Percentiles rank a stretch among this genome's conserved stretches.
Evolutionary conservation across 2,888 invertebrate genomes (phyloP).

Genomic region (Netelia inedita): DNA sequence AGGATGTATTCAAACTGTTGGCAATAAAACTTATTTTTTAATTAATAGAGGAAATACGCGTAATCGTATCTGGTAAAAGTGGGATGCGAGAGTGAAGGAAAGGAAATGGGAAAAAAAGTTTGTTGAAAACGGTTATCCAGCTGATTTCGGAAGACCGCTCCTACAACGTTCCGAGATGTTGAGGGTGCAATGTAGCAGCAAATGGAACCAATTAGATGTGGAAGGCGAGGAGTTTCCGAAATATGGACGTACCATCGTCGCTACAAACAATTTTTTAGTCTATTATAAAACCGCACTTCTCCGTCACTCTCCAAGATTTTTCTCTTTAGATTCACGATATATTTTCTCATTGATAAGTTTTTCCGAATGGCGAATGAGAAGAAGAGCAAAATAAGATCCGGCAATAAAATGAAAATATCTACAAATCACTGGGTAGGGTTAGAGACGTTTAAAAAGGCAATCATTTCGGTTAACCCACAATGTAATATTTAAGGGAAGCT

Average conservation of each 20-base stretch:
- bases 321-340: slow-evolving; percentile 35
- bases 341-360: slow-evolving; percentile 41
- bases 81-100: neutral
- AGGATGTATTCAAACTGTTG: neutral
- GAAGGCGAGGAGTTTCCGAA: slow-evolving; percentile 67
- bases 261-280: neutral
- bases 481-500: neutral
- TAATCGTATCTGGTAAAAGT: neutral
- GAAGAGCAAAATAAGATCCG: slow-evolving; percentile 6
- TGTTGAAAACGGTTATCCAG: slow-evolving; percentile 68
- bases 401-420: slow-evolving; percentile 7
- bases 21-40: slow-evolving; percentile 6
- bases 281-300: neutral
- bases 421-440: neutral
- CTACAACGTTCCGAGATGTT: slow-evolving; percentile 73
- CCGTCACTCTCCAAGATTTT: slow-evolving; percentile 48
- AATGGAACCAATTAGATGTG: slow-evolving; percentile 77
- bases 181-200: slow-evolving; percentile 72
- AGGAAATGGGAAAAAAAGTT: neutral
- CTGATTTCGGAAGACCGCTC: slow-evolving; percentile 49
- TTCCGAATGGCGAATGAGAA: slow-evolving; percentile 37
- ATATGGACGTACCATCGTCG: slow-evolving; percentile 27
- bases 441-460: too few relatives aligned
- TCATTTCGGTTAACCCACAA: neutral
- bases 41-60: neutral